Evolutionary conservation across 2,797 vertebrate genomes (phyloP), one percentile per base, ranked within the genome.

Genomic region (Podargus strigoides): DNA sequence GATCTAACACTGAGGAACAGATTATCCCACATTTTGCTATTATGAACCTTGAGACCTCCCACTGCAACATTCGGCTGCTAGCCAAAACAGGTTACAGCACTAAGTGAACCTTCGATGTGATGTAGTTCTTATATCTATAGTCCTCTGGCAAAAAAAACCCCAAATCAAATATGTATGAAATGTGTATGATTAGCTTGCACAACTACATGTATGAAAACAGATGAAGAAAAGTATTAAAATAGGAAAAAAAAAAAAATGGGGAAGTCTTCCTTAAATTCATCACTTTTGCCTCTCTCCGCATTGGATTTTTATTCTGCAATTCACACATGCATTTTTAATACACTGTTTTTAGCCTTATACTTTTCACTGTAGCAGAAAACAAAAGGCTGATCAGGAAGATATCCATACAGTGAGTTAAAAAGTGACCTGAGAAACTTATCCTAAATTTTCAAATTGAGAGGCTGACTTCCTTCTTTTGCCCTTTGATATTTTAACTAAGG

Each of bases 251-350:
- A 85, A 89, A 64, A 94, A 30, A 7, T 14, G 3, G 3, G 17
- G 19, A 62, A 21, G 3, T 12, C 2, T 42, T 36, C 12, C 52
- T 67, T 47, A 49, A 74, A 4, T 9, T 13, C 0, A 0, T 39
- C 6, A 24, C 9, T 64, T 68, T 68, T 53, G 5, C 15, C 16
- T 32, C 14, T 68, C 16, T 78, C 49, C 32, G 13, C 1, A 11
- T 1, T 42, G 41, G 59, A 63, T 77, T 74, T 82, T 83, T 62
- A 58, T 50, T 66, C 46, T 69, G 47, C 14, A 68, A 53, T 55
- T 69, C 15, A 23, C 7, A 58, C 2, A 4, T 24, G 13, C 7
- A n/a, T 53, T 55, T 76, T 59, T 24, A 77, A 70, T 23, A 28
- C 11, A 6, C 10, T 42, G 56, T 63, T 64, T 60, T 32, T 1